Evolutionary conservation across 2,888 invertebrate genomes (phyloP).

Genomic region (Parnassius smintheus): DNA sequence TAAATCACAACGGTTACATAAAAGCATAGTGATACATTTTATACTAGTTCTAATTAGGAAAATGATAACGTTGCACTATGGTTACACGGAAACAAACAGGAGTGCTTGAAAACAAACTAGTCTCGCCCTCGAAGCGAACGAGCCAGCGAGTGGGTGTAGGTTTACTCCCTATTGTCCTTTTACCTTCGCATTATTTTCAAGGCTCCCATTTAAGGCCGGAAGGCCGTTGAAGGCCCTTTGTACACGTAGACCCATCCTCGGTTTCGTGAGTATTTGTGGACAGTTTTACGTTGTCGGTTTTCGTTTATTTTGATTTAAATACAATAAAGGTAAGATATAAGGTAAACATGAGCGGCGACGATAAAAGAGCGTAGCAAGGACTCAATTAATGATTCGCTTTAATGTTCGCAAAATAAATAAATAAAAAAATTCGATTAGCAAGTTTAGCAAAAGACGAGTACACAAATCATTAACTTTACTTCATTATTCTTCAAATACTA

Average conservation of each 20-base stretch:
- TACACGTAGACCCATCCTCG: constrained; percentile 18
- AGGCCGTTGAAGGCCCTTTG: constrained; percentile 26
- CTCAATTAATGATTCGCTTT: not conserved
- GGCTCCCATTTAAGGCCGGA: constrained; percentile 31
- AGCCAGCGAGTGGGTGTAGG: constrained; percentile 30
- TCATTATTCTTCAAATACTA: too few relatives aligned
- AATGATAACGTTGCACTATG: not conserved
- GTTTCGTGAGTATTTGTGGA: constrained; percentile 5
- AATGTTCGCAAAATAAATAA: not conserved
- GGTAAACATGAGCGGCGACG: not conserved
- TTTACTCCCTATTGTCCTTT: constrained; percentile 32
- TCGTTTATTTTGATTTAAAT: not conserved
- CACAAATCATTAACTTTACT: too few relatives aligned
- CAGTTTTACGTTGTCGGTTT: not conserved
- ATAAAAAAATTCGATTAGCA: too few relatives aligned
- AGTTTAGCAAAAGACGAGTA: too few relatives aligned
- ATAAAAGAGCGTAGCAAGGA: not conserved
- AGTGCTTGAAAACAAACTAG: constrained; percentile 22
- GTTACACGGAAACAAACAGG: not conserved
- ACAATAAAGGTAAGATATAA: not conserved
- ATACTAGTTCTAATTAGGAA: too few relatives aligned
- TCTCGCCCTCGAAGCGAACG: constrained; percentile 26
- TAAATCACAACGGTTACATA: too few relatives aligned
- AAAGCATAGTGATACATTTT: too few relatives aligned
- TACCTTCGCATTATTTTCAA: constrained; percentile 34